phyloP scores from a whole-genome alignment of 1,140 invertebrate genomes.

The Neoseiulus cucumeris region DNA sequence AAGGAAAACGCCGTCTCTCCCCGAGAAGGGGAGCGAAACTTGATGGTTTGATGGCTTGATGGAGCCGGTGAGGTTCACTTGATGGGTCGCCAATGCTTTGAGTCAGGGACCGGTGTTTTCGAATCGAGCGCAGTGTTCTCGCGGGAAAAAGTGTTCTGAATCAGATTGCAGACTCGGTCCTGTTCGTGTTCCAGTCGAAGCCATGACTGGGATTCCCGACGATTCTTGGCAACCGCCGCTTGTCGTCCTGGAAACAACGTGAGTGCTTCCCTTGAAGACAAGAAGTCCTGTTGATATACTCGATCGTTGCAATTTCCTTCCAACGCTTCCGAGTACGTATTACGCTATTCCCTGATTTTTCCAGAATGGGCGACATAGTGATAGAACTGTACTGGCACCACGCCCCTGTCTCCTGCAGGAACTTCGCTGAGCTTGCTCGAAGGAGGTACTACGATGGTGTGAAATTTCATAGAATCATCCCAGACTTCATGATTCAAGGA shows the following conservation, averaged over 20 bases:
- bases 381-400: conserved; percentile 96
- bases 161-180: background rate
- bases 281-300: background rate
- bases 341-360: conserved; percentile 26
- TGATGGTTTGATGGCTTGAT: too few relatives aligned
- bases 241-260: conserved; percentile 55
- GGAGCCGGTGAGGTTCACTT: too few relatives aligned
- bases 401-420: conserved; percentile 77
- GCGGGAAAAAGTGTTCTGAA: background rate
- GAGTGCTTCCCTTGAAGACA: conserved; percentile 26
- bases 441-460: conserved; percentile 89
- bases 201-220: conserved; percentile 37
- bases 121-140: background rate
- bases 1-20: too few relatives aligned
- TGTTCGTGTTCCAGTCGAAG: background rate
- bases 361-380: conserved; percentile 73
- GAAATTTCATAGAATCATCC: conserved; percentile 86
- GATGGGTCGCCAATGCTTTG: too few relatives aligned
- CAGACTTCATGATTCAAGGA: conserved; percentile 93
- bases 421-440: conserved; percentile 79
- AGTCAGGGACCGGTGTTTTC: too few relatives aligned
- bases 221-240: conserved; percentile 68
- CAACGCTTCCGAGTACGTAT: background rate
- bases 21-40: too few relatives aligned
- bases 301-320: background rate